Evolutionary conservation across 2,113 vertebrate genomes (phyloP), one percentile per base, ranked within the genome.

Genomic region (Martes martes): DNA sequence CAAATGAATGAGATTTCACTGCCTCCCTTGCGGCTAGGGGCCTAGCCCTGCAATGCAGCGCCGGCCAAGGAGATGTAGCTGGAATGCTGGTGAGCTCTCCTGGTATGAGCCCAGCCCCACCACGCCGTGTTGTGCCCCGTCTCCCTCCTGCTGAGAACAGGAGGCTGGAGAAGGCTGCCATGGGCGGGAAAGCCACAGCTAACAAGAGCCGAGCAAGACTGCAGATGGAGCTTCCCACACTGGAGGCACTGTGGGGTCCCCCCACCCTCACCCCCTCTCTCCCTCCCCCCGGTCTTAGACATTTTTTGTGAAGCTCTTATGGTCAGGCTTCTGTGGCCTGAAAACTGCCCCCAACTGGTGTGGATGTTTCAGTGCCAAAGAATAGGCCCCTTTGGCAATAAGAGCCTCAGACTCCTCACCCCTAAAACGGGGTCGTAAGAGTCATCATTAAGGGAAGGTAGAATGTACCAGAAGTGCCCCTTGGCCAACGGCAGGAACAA

Each of bases 171-270:
- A 57, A 3, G 19, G 61, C 26, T 31, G 18, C 36, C 47, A 2
- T 1, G 10, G 18, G 33, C 4, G 6, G 33, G 33, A 86, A 63
- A 39, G 36, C 21, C 16, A 71, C 2, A 31, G 73, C 28, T 42
- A 8, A 63, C 42, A 55, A 26, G 9, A 42, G 26, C 61, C 18
- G 31, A 59, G 39, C 33, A 55, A n/a, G 55, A 33, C 18, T 33
- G 15, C 67, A 42, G 57, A 45, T 1, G 33, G 78, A 52, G 28
- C 39, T 86, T 24, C 0, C 16, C 33, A 26, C 28, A 5, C 3
- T 13, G 3, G 2, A 1, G 21, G 61, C 23, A 13, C 15, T 1
- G 10, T 3, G 2, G 26, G 1, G 33, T 69, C n/a, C 61, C 26
- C 0, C 4, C 1, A 52, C 50, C 50, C 50, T 52, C 50, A 0